Conservation (phyloP, 2,113 vertebrate species). For the Mesocricetus auratus region DNA sequence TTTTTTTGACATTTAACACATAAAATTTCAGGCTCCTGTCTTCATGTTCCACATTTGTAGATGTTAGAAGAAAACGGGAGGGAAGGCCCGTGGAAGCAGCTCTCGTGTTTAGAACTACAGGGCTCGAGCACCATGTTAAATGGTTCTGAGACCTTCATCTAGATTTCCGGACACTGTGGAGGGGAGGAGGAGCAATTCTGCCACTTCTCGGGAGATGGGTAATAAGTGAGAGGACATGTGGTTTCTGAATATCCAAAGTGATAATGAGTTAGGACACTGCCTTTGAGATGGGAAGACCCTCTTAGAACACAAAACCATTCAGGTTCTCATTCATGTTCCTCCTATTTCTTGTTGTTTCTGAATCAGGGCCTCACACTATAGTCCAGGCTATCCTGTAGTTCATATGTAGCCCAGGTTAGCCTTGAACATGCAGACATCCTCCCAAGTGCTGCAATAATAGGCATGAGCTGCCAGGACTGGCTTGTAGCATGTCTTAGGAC, state of each 20-base stretch:
- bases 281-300: neutral
- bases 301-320: neutral
- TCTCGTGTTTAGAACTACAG: neutral
- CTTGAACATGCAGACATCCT: neutral
- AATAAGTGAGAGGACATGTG: rapidly evolving
- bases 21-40: neutral
- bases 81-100: neutral
- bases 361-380: neutral
- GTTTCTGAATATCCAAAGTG: neutral
- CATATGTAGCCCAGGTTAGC: neutral
- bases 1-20: neutral
- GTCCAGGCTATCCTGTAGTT: neutral
- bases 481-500: neutral
- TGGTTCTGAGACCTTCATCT: neutral
- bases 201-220: neutral
- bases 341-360: neutral
- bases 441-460: neutral
- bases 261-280: neutral
- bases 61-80: neutral
- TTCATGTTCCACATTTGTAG: neutral
- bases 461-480: neutral
- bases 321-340: rapidly evolving
- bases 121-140: neutral
- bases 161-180: neutral
- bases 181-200: rapidly evolving